phyloP scores from a whole-genome alignment of 2,113 vertebrate species.

The Chionodraco myersi region DNA sequence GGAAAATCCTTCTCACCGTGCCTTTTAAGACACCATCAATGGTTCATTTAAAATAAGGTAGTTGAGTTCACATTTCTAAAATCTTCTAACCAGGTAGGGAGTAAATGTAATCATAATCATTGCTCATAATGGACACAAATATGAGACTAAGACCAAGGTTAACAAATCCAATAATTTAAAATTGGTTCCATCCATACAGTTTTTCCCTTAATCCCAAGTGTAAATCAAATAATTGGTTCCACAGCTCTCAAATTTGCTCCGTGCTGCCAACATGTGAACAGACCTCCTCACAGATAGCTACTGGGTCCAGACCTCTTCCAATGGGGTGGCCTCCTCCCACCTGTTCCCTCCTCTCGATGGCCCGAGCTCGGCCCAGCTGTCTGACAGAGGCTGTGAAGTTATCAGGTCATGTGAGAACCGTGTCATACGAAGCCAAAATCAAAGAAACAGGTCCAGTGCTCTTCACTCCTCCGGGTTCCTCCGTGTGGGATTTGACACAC shows the following conservation, averaged over 20 bases:
- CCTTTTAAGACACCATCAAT: background rate
- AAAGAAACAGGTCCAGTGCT: conserved; percentile 59
- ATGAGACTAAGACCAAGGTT: background rate
- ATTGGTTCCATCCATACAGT: conserved; percentile 13
- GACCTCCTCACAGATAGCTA: conserved; percentile 24
- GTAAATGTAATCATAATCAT: no score
- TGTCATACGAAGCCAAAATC: conserved; percentile 73
- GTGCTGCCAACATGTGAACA: conserved; percentile 33
- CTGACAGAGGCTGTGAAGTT: conserved; percentile 61
- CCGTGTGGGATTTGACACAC: conserved; percentile 68
- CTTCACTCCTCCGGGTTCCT: conserved; percentile 41
- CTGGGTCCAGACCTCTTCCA: conserved; percentile 43
- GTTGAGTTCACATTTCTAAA: background rate
- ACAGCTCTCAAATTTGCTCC: conserved; percentile 48
- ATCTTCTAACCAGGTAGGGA: background rate
- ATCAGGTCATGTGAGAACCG: conserved; percentile 85
- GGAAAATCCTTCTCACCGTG: no score
- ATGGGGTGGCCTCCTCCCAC: conserved; percentile 65
- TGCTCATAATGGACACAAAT: background rate
- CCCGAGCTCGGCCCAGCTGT: conserved; percentile 70
- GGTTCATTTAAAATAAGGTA: background rate
- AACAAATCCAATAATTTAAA: background rate
- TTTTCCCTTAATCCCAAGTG: conserved; percentile 19
- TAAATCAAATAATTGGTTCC: conserved; percentile 60
- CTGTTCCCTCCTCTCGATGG: conserved; percentile 69